A percentile compares a stretch with the other conserved stretches of the same genome.
These are phyloP conservation scores for Callochromis pleurospilus DNA, from an alignment of 2,113 vertebrate genomes.

Conservation along the genomic window DNA sequence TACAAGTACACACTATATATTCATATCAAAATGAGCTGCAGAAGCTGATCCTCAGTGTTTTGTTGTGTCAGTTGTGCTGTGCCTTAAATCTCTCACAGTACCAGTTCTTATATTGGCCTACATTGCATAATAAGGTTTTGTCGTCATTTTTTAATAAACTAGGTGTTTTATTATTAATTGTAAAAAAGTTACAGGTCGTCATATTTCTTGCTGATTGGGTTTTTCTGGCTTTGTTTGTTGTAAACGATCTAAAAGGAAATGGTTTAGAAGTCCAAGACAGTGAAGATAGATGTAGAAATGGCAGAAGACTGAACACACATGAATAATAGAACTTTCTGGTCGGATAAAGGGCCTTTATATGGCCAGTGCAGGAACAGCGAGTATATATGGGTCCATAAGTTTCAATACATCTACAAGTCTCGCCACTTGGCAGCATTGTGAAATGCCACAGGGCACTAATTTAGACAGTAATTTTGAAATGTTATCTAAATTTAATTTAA, in stretches of 20 bases:
- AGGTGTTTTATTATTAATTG: not conserved
- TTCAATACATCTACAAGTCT: accelerated
- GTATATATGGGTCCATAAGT: not conserved
- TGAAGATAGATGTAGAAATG: not conserved
- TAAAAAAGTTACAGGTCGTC: not conserved
- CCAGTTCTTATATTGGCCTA: not conserved
- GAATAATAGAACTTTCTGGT: not conserved
- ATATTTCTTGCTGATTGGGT: not conserved
- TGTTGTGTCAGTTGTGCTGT: not conserved
- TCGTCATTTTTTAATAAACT: accelerated
- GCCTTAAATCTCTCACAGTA: not conserved
- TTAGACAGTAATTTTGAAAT: not conserved
- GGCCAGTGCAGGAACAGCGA: not conserved
- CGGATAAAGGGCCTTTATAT: not conserved
- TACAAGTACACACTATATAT: not conserved
- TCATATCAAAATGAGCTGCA: not conserved
- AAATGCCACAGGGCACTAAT: not conserved
- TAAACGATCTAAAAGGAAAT: not conserved
- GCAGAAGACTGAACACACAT: not conserved
- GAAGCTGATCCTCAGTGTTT: not conserved
- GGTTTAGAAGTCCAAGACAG: not conserved
- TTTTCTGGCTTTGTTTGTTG: not conserved
- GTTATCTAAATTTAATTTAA: not conserved
- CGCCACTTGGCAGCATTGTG: not conserved
- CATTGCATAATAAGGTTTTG: not conserved